Conservation (phyloP, 2,113 vertebrate species). For the Callionymus lyra region DNA sequence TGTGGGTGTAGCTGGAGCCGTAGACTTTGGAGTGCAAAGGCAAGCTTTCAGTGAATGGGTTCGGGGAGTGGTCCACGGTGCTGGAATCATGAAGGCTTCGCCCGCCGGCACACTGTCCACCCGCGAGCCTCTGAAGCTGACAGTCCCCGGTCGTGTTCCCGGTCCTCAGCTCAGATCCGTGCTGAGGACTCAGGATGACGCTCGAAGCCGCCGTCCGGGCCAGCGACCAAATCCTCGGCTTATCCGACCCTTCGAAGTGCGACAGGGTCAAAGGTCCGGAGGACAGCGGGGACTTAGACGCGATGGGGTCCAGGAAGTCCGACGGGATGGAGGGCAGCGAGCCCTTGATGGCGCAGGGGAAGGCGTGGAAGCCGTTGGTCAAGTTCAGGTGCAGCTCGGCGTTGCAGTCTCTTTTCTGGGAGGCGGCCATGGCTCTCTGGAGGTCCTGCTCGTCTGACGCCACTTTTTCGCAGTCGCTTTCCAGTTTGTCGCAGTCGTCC, state of each 20-base stretch:
- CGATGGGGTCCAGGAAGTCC: constrained; percentile 62
- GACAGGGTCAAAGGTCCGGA: constrained; percentile 46
- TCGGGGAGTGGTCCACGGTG: constrained; percentile 45
- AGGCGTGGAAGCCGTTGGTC: constrained; percentile 62
- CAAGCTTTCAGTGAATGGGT: constrained; percentile 54
- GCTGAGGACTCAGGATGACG: constrained; percentile 52
- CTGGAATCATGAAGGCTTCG: constrained; percentile 55
- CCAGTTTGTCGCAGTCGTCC: constrained; percentile 75
- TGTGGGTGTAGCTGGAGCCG: constrained; percentile 65
- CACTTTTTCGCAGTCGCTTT: constrained; percentile 68
- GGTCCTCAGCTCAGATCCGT: constrained; percentile 52
- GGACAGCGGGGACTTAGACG: constrained; percentile 47
- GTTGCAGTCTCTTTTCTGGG: constrained; percentile 66
- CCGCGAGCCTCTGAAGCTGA: constrained; percentile 53
- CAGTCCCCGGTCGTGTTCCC: constrained; percentile 55
- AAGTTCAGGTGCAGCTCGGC: constrained; percentile 57
- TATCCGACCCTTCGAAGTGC: constrained; percentile 71
- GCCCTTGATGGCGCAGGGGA: constrained; percentile 66
- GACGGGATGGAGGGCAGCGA: constrained; percentile 50
- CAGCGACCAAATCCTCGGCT: constrained; percentile 89
- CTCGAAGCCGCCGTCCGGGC: constrained; percentile 77
- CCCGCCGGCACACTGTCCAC: constrained; percentile 42
- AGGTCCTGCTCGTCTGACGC: constrained; percentile 47
- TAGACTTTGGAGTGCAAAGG: constrained; percentile 69
- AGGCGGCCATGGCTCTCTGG: constrained; percentile 36